These are phyloP conservation scores for Hirundo rustica DNA, from an alignment of 2,797 vertebrate genomes.

Conservation along the genomic window DNA sequence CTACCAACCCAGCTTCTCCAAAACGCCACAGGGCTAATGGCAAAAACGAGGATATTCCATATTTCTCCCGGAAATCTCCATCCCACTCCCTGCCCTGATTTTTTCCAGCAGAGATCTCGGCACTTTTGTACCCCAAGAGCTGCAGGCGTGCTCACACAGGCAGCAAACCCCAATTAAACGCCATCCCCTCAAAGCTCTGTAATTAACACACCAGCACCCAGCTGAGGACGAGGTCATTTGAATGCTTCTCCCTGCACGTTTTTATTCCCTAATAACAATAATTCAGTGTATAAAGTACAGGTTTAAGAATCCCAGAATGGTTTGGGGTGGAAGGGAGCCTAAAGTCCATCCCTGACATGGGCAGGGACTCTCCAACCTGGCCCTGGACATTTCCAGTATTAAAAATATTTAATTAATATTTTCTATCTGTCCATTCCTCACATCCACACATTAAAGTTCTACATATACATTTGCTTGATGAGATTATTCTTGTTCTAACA, in stretches of 20 bases:
- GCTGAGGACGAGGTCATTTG: not conserved
- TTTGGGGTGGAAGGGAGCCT: not conserved
- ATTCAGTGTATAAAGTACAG: not conserved
- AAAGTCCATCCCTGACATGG: not conserved
- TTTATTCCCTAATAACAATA: not conserved
- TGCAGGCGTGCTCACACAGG: not conserved
- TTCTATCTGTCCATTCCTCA: not conserved
- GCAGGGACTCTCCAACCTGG: not conserved
- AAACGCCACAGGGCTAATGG: rapidly evolving
- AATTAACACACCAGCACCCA: not conserved
- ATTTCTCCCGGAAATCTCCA: not conserved
- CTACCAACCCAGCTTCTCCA: too few relatives aligned
- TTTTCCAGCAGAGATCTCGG: not conserved
- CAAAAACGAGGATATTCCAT: rapidly evolving
- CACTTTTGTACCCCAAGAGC: rapidly evolving
- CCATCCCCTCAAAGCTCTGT: not conserved
- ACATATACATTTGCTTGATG: rapidly evolving
- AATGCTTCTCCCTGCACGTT: not conserved
- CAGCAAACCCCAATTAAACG: not conserved
- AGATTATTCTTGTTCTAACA: not conserved
- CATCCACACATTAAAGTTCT: not conserved
- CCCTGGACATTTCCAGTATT: not conserved
- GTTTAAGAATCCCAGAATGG: not conserved
- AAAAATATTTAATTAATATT: not conserved
- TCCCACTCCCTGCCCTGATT: rapidly evolving